Percentiles rank a stretch among this genome's conserved stretches.
Conservation (phyloP, 2,113 vertebrate species). For the Phalacrocorax carbo region DNA sequence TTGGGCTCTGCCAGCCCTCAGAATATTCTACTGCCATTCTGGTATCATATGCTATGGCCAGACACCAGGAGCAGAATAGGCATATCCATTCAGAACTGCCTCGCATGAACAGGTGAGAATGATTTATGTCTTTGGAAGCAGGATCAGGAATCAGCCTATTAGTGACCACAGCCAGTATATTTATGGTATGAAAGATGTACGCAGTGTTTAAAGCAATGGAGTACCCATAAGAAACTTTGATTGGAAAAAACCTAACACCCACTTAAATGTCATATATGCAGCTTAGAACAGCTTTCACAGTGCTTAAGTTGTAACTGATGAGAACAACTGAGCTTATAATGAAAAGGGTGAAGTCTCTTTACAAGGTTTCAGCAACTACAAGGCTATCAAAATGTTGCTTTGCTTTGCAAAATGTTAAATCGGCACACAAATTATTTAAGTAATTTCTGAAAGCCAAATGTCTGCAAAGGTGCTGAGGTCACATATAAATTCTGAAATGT, state of each 20-base stretch:
- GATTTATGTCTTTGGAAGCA: neutral
- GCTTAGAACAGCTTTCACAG: neutral
- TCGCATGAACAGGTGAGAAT: neutral
- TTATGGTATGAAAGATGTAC: neutral
- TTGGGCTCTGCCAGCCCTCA: neutral
- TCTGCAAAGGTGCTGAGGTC: neutral
- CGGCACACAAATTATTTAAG: conserved; percentile 6
- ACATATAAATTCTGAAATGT: conserved; percentile 5
- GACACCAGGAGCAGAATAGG: neutral
- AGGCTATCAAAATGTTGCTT: conserved; percentile 11
- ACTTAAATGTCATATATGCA: neutral
- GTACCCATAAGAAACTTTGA: neutral
- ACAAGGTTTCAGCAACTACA: neutral
- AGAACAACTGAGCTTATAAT: neutral
- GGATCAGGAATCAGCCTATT: neutral
- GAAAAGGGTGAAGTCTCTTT: neutral
- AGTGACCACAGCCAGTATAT: neutral
- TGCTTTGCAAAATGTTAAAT: conserved; percentile 30
- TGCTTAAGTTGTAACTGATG: neutral
- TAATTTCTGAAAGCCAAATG: conserved; percentile 18
- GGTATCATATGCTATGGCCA: neutral
- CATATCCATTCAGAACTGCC: neutral
- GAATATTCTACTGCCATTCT: neutral
- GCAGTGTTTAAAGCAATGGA: neutral
- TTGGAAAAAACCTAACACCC: neutral